Evolutionary conservation across 2,797 vertebrate genomes (phyloP).

Genomic region (Selene dorsalis): DNA sequence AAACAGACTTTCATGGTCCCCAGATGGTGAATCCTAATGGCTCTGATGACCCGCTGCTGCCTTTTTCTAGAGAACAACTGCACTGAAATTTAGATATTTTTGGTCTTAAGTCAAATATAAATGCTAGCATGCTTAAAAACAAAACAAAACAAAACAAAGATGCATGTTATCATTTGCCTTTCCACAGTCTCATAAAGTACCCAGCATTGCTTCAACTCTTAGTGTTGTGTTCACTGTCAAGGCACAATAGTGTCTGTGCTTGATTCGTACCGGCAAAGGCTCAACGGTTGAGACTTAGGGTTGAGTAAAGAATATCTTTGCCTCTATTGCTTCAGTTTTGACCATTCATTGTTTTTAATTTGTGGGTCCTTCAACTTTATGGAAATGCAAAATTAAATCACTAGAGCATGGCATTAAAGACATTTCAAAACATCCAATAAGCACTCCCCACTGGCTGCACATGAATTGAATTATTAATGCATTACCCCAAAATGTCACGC

Average conservation of each 20-base stretch:
- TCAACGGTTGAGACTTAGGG: too few relatives aligned
- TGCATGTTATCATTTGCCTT: background rate
- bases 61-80: background rate
- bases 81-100: background rate
- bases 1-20: background rate
- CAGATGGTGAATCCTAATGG: background rate
- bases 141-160: too few relatives aligned
- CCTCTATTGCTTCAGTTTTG: too few relatives aligned
- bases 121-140: too few relatives aligned
- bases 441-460: background rate
- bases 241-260: background rate
- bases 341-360: too few relatives aligned
- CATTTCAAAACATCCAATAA: background rate
- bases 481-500: background rate
- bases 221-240: background rate
- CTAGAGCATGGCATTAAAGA: background rate
- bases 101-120: background rate
- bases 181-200: background rate
- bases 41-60: background rate
- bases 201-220: background rate
- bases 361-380: too few relatives aligned
- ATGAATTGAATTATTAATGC: slow-evolving; percentile 5
- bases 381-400: background rate
- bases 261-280: background rate
- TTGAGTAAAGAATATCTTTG: too few relatives aligned